Percentiles rank a stretch among this genome's conserved stretches.
Evolutionary conservation across 2,797 vertebrate genomes (phyloP).

Genomic region (Anguilla marmorata): DNA sequence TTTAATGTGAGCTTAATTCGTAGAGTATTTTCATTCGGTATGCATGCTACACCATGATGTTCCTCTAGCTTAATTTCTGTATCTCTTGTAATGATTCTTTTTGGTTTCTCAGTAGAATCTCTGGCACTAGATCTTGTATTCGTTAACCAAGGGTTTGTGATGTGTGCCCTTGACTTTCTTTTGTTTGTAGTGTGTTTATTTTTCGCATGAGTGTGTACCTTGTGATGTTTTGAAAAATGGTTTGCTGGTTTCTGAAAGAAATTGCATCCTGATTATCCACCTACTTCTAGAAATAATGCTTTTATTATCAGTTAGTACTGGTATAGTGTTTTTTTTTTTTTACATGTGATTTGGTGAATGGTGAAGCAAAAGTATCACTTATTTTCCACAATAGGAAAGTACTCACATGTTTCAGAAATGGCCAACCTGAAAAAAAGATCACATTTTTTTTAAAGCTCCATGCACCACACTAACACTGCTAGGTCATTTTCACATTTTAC

Average conservation of each 20-base stretch:
- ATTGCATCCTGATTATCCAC: background rate
- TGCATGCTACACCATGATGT: background rate
- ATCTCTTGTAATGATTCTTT: background rate
- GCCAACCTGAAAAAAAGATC: slow-evolving; percentile 43
- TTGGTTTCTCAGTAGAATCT: background rate
- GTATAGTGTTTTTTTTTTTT: too few species aligned
- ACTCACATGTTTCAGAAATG: slow-evolving; percentile 46
- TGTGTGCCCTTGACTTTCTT: too few species aligned
- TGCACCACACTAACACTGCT: background rate
- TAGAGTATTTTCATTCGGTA: background rate
- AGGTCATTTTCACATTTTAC: background rate
- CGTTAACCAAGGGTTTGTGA: too few species aligned
- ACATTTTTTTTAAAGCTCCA: background rate
- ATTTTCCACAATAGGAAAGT: background rate
- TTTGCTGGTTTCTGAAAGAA: background rate
- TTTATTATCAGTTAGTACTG: background rate
- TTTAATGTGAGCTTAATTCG: background rate
- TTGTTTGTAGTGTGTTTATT: background rate
- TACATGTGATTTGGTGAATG: background rate
- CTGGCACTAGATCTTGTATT: background rate
- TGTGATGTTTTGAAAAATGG: background rate
- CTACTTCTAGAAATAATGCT: background rate
- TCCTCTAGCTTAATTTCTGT: background rate
- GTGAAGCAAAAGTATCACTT: background rate
- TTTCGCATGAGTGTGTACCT: background rate